Percentiles rank a stretch among this genome's conserved stretches.
phyloP scores from a whole-genome alignment of 2,797 vertebrate genomes.

The Ceryle rudis region DNA sequence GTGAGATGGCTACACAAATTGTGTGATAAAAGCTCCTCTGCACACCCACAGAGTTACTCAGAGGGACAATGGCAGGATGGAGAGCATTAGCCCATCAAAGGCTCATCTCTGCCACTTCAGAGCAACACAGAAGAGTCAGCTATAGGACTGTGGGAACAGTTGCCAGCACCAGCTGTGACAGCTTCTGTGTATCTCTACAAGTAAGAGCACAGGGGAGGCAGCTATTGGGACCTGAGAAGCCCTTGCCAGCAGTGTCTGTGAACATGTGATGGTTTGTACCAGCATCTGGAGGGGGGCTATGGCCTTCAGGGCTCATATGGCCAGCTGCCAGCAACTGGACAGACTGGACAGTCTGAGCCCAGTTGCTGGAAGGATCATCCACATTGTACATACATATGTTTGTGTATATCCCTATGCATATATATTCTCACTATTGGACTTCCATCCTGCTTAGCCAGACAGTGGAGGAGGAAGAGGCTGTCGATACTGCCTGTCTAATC shows the following conservation, averaged over 20 bases:
- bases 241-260: background rate
- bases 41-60: background rate
- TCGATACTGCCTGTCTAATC: background rate
- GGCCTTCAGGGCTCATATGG: accelerated
- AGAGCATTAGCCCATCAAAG: background rate
- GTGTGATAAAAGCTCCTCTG: background rate
- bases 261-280: background rate
- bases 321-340: background rate
- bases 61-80: background rate
- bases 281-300: background rate
- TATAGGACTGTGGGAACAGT: background rate
- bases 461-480: background rate
- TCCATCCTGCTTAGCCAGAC: background rate
- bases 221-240: background rate
- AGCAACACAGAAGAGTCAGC: background rate
- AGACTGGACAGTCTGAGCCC: background rate
- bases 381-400: background rate
- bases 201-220: background rate
- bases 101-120: background rate
- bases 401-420: background rate
- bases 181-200: background rate
- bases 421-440: background rate
- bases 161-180: background rate
- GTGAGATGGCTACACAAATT: background rate
- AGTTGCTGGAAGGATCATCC: background rate